Conservation (phyloP, 2,113 vertebrate genomes). For the Tachysurus vachellii region DNA sequence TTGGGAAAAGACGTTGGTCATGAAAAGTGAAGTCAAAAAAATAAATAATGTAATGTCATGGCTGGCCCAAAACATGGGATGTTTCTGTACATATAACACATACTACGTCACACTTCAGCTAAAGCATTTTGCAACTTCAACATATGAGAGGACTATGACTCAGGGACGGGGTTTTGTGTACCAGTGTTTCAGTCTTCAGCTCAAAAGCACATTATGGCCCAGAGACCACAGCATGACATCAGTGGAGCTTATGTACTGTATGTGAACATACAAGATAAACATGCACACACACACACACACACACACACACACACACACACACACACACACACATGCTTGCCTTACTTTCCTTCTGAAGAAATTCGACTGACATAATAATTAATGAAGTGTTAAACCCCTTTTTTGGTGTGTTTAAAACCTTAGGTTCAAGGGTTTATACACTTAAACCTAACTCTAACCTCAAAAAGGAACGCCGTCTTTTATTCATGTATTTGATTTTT, state of each 20-base stretch:
- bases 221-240: neutral
- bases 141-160: constrained; percentile 7
- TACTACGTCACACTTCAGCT: neutral
- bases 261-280: neutral
- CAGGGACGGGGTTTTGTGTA: constrained; percentile 19
- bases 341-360: no score
- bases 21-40: no score
- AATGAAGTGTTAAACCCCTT: no score
- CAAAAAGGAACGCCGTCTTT: no score
- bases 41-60: neutral
- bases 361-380: neutral
- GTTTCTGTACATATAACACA: neutral
- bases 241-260: neutral
- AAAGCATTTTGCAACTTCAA: neutral
- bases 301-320: neutral
- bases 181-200: neutral
- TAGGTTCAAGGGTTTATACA: no score
- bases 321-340: constrained; percentile 3
- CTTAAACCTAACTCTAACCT: no score
- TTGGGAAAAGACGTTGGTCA: neutral
- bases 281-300: neutral
- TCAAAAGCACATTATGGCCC: neutral
- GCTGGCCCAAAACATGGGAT: neutral
- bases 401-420: no score
- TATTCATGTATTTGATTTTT: no score